Evolutionary conservation across 2,113 vertebrate species (phyloP).

Genomic region (Pipa parva): DNA sequence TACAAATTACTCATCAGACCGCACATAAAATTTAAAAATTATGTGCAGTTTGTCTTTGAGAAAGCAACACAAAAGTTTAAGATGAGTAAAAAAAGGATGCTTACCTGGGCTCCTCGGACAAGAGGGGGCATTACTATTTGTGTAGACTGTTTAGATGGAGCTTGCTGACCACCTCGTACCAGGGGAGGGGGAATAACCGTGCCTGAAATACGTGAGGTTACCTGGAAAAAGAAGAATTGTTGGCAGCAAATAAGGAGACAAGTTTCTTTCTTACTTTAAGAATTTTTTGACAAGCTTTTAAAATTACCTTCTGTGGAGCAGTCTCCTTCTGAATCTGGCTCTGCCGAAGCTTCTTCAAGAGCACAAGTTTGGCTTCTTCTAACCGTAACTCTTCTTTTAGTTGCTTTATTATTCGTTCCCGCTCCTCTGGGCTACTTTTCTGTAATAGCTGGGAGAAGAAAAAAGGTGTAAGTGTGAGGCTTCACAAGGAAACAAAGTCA

Average conservation of each 20-base stretch:
- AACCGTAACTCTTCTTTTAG: constrained; percentile 89
- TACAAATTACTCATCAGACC: no score
- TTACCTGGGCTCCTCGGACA: constrained; percentile 90
- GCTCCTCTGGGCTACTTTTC: constrained; percentile 86
- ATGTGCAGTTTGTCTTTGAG: accelerated
- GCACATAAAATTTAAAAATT: no score
- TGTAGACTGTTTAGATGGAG: constrained; percentile 76
- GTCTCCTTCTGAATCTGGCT: constrained; percentile 95
- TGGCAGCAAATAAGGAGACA: no score
- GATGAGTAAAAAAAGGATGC: background rate
- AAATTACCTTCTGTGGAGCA: constrained; percentile 75
- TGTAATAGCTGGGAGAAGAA: constrained; percentile 45
- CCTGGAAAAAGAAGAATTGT: constrained; percentile 39
- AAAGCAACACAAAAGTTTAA: background rate
- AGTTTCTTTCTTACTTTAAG: no score
- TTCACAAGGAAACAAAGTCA: no score
- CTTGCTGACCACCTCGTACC: constrained; percentile 87
- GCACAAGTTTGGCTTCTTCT: constrained; percentile 91
- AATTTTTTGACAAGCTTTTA: no score
- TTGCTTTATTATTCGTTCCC: constrained; percentile 84
- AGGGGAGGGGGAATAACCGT: constrained; percentile 89
- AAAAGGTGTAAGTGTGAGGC: no score
- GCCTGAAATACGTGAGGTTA: constrained; percentile 75
- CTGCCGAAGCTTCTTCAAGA: constrained; percentile 92
- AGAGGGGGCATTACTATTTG: constrained; percentile 92